Evolutionary conservation across 2,888 invertebrate genomes (phyloP).

Genomic region (Drosophila diplacantha): DNA sequence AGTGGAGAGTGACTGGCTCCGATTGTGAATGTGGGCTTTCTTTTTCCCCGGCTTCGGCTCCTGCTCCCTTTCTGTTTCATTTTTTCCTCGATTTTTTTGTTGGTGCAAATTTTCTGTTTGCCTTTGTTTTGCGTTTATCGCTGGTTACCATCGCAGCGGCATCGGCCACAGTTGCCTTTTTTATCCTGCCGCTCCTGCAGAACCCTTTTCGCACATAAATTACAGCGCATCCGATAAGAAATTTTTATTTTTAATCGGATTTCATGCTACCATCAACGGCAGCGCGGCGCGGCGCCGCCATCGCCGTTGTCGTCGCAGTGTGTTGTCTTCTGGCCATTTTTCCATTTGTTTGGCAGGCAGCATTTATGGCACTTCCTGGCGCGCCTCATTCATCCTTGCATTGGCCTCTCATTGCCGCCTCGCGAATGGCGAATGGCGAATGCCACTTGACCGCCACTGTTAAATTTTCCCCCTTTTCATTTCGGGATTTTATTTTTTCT

Average conservation of each 20-base stretch:
- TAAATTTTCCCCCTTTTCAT: slow-evolving; percentile 32
- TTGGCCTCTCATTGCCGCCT: slow-evolving; percentile 44
- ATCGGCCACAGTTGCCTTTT: slow-evolving; percentile 60
- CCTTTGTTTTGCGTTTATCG: slow-evolving; percentile 71
- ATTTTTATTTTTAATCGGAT: slow-evolving; percentile 76
- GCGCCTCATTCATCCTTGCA: slow-evolving; percentile 53
- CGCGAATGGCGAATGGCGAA: slow-evolving; percentile 21
- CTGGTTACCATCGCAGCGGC: slow-evolving; percentile 63
- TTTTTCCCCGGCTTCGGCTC: slow-evolving; percentile 8
- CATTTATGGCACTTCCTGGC: slow-evolving; percentile 70
- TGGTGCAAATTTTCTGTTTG: slow-evolving; percentile 60
- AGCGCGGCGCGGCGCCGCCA: slow-evolving; percentile 51
- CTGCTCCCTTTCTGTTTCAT: slow-evolving; percentile 3
- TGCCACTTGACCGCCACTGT: slow-evolving; percentile 61
- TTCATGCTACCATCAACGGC: slow-evolving; percentile 71
- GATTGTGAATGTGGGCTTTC: slow-evolving; percentile 53
- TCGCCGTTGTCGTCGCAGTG: slow-evolving; percentile 24
- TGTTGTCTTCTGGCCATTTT: slow-evolving; percentile 46
- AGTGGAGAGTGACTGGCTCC: slow-evolving; percentile 48
- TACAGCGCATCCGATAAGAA: slow-evolving; percentile 74
- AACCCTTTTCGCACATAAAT: slow-evolving; percentile 76
- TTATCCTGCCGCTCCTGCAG: slow-evolving; percentile 43
- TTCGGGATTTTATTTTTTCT: slow-evolving; percentile 17
- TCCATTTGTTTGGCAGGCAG: slow-evolving; percentile 57
- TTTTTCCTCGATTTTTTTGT: slow-evolving; percentile 37